These are phyloP conservation scores for Stratiomys singularior DNA, from an alignment of 2,888 invertebrate species.

Conservation along the genomic window DNA sequence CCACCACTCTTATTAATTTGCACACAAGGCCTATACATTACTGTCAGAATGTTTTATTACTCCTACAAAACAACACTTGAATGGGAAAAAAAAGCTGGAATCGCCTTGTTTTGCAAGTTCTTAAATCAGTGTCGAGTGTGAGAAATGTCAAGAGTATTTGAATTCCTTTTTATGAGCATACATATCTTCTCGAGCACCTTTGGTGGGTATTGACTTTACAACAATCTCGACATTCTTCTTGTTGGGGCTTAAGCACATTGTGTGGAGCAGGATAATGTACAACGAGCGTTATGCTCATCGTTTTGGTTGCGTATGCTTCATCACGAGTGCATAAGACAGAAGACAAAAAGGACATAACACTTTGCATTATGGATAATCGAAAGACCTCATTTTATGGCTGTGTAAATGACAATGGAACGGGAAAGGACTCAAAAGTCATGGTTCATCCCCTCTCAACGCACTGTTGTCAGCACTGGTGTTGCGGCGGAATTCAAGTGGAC, in stretches of 20 bases:
- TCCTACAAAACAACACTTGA: neutral
- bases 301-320: neutral
- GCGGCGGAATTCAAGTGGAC: too few species aligned
- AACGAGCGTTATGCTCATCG: neutral
- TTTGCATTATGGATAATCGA: slow-evolving; percentile 9
- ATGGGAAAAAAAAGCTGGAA: neutral
- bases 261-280: neutral
- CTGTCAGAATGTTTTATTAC: slow-evolving; percentile 9
- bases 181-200: slow-evolving; percentile 45
- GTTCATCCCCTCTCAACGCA: too few species aligned
- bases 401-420: too few species aligned
- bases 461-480: too few species aligned
- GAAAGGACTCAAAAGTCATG: too few species aligned
- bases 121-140: slow-evolving; percentile 43
- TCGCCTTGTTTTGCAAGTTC: slow-evolving; percentile 36
- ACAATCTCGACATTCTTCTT: slow-evolving; percentile 23
- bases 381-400: neutral
- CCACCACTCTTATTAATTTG: slow-evolving; percentile 25
- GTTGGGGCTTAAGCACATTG: neutral
- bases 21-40: slow-evolving; percentile 3
- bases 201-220: slow-evolving; percentile 35
- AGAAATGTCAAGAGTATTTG: slow-evolving; percentile 48
- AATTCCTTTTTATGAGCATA: slow-evolving; percentile 39
- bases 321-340: neutral
- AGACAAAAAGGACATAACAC: slow-evolving; percentile 1